Evolutionary conservation across 2,797 vertebrate genomes (phyloP), one percentile per base, ranked within the genome.

Genomic region (Sphenodon punctatus): DNA sequence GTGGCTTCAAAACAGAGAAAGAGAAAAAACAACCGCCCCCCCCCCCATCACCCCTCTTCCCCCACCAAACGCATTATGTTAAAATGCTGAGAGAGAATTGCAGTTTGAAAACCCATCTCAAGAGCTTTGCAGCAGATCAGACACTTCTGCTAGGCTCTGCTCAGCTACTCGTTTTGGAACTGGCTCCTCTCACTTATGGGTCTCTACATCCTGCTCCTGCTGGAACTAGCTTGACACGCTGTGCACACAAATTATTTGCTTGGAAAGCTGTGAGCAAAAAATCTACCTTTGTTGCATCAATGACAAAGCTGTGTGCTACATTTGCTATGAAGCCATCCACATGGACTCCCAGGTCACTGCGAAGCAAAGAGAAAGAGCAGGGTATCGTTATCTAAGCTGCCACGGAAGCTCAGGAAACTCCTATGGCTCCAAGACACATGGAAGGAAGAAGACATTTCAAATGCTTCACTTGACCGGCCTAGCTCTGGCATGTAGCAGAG

Each of bases 241-340:
- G 30, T 22, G 3, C 23, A 1, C 1, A 48, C 20, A 48, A 8
- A 22, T 56, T 34, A 39, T 46, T 63, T 30, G 42, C 8, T 41
- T 32, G 49, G 30, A 27, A 48, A 41, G 36, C 27, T 20, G 39
- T 27, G 20, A 14, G 2, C 16, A 80, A 55, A 14, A 7, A 15
- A 88, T 94, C 64, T 89, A 99, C 98, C 98, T 98, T 98, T 76
- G 96, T 96, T 67, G 97, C 97, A 20, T 97, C 97, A 69, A 99
- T 94, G 80, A 99, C 94, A 71, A 99, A 97, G 94, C 96, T 98
- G 93, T 99, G 98, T 43, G 98, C 98, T 91, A 99, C 97, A 36
- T 99, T 99, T 61, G 98, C 97, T 75, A 99, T 99, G 95, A 99
- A 99, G 67, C 98, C 98, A 32, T 99, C 98, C 45, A 99, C 98